Evolutionary conservation across 1,140 invertebrate genomes (phyloP).

Genomic region (Drosophila nebulosa): DNA sequence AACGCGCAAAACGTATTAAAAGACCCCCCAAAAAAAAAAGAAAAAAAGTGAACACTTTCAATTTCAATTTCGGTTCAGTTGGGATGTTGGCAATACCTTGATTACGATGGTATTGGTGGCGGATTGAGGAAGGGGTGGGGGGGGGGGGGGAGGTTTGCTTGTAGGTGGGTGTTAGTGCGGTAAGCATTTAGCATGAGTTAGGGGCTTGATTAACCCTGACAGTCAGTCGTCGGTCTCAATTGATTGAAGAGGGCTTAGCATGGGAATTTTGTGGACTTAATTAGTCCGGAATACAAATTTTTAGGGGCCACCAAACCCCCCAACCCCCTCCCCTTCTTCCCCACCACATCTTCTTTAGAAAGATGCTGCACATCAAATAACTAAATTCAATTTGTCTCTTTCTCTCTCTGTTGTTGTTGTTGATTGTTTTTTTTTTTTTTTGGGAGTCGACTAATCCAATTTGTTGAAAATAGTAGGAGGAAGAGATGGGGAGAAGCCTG

Average conservation of each 20-base stretch:
- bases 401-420: not conserved
- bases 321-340: not conserved
- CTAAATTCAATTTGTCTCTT: not conserved
- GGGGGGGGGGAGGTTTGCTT: too few species aligned
- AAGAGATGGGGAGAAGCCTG: not conserved
- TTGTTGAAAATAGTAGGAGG: not conserved
- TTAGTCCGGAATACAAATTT: slow-evolving; percentile 29
- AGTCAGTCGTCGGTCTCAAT: slow-evolving; percentile 35
- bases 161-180: not conserved
- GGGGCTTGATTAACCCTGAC: slow-evolving; percentile 11
- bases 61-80: slow-evolving; percentile 11
- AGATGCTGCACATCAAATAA: slow-evolving; percentile 3
- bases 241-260: slow-evolving; percentile 61
- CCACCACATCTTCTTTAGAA: not conserved
- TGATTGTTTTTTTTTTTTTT: too few species aligned
- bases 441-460: not conserved
- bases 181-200: not conserved
- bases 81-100: slow-evolving; percentile 40
- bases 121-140: not conserved
- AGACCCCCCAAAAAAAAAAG: not conserved
- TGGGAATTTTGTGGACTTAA: slow-evolving; percentile 57
- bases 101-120: not conserved
- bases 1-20: not conserved
- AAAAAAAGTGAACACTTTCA: slow-evolving; percentile 32
- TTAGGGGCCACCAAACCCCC: not conserved